These are phyloP conservation scores for Aegithalos caudatus DNA, from an alignment of 2,113 vertebrate genomes.

Conservation along the genomic window DNA sequence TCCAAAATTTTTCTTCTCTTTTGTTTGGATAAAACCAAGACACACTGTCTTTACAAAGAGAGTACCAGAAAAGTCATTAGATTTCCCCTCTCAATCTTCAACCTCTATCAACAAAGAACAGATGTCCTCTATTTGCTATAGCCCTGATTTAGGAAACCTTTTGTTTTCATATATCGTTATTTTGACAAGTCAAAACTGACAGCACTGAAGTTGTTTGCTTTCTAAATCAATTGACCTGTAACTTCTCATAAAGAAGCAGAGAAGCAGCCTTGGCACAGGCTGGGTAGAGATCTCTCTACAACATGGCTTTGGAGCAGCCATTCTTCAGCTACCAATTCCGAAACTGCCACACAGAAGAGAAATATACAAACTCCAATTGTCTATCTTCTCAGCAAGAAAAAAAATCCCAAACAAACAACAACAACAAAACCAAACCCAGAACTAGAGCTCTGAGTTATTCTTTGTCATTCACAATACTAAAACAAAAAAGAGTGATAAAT, in stretches of 20 bases:
- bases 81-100: not conserved
- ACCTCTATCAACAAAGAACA: not conserved
- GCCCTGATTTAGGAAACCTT: not conserved
- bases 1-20: not conserved
- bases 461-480: not conserved
- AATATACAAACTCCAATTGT: not conserved
- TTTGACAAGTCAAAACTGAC: not conserved
- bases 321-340: not conserved
- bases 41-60: not conserved
- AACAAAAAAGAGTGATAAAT: not conserved
- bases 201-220: not conserved
- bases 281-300: not conserved
- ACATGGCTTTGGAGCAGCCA: not conserved
- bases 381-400: not conserved
- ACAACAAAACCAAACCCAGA: not conserved
- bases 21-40: not conserved
- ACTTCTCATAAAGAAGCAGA: not conserved
- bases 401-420: not conserved
- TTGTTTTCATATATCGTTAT: not conserved
- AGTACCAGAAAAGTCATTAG: not conserved
- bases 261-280: not conserved
- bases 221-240: not conserved
- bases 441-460: not conserved
- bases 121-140: not conserved
- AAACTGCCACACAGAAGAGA: not conserved